Base-by-base conservation (phyloP, 2,888 invertebrate species). In the Caenorhabditis panamensis region DNA sequence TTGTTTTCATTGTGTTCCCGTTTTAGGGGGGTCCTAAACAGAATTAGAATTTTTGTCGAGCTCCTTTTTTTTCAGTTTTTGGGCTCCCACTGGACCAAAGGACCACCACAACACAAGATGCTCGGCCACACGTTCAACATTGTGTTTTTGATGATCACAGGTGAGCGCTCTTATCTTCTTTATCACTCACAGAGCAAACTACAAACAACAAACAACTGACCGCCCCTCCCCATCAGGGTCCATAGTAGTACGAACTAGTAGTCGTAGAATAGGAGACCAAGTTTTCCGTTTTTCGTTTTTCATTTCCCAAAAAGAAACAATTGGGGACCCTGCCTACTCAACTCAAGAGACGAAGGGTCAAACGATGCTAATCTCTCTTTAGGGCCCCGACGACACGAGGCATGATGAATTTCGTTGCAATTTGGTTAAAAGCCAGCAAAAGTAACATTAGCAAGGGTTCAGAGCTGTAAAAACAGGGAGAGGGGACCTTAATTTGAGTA, bases 301-400 rank as follows among this genome's bases (percentile, higher is more conserved):
- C 72, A 72, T 72, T 72, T 72, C 72, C 41, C 41, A 28, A 58
- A 73, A 73, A 73, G 73, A 61, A 61, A 61, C 61, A 61, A 61
- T 61, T 73, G 64, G 63, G 22, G 54, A 41, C 36, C n/a, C n/a
- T n/a, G n/a, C n/a, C n/a, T n/a, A n/a, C n/a, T n/a, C n/a, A n/a
- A n/a, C n/a, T n/a, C n/a, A n/a, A n/a, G n/a, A n/a, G 71, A 31
- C 37, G 26, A 37, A 24, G 64, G 59, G 44, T 49, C 62, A 73
- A 73, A 73, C 66, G 73, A 73, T 73, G 73, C 73, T 73, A 73
- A 73, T 73, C 73, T 73, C 66, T 37, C 31, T 49, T n/a, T n/a
- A n/a, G n/a, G n/a, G n/a, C n/a, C n/a, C n/a, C 26, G 75, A 51
- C 22, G 47, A 58, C 58, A 59, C 31, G n/a, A 24, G 24, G 22